Conservation (phyloP, 1,140 invertebrate genomes). For the Lepidurus couesii region DNA sequence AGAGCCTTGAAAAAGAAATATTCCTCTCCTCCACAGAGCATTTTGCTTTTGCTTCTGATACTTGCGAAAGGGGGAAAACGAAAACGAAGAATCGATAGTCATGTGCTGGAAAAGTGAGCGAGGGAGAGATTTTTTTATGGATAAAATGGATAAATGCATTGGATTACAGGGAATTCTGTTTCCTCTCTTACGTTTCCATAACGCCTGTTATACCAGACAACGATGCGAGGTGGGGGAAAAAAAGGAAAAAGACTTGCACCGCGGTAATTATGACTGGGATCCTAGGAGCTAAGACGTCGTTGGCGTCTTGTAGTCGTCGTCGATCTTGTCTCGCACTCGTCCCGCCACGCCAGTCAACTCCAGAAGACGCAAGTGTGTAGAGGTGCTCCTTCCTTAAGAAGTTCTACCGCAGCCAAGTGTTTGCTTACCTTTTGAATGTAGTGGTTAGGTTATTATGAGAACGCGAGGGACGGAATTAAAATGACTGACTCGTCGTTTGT, state of each 20-base stretch:
- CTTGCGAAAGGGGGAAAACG: not conserved
- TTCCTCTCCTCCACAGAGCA: not conserved
- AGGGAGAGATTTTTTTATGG: not conserved
- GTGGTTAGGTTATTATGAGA: not conserved
- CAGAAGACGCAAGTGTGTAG: constrained; percentile 16
- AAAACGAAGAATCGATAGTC: not conserved
- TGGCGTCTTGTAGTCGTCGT: constrained; percentile 7
- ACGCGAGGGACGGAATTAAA: not conserved
- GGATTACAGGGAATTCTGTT: not conserved
- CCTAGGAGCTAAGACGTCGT: not conserved
- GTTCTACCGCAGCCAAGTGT: not conserved
- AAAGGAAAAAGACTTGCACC: not conserved
- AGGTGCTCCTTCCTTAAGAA: not conserved
- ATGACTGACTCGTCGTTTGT: constrained; percentile 1
- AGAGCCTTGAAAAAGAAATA: not conserved
- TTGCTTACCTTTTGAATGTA: not conserved
- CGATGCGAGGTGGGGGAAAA: not conserved
- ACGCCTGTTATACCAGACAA: not conserved
- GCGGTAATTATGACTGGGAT: not conserved
- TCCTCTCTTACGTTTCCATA: not conserved
- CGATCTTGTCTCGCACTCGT: constrained; percentile 11
- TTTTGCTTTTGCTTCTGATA: not conserved
- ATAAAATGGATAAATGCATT: not conserved
- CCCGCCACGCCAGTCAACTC: constrained; percentile 2
- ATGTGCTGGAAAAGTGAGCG: not conserved